Base-by-base conservation (phyloP, 2,888 invertebrate species). In the Eurytoma adleriae region DNA sequence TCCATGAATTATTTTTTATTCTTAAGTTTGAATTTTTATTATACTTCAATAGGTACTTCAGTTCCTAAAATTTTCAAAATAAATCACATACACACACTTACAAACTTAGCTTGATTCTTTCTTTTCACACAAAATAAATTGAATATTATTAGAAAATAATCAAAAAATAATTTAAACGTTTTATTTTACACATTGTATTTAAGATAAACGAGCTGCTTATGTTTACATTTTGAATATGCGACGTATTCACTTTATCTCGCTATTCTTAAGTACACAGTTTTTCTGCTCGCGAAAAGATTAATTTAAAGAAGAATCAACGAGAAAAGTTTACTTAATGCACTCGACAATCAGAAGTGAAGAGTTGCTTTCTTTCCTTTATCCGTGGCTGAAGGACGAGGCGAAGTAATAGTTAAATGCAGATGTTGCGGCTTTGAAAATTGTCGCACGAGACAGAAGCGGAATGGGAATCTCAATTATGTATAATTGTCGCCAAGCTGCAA, bases 1-100 rank as follows among this genome's bases (percentile, higher is more conserved):
- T 71, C 67, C 67, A 64, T 57, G 24, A 4, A 62, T 72, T 69
- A 57, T 3, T 62, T 40, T 69, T 69, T 18, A 64, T 74, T 57
- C 16, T 40, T 12, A 70, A 54, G 67, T 13, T 56, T 69, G 52
- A 54, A 27, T 52, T 74, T 50, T 76, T 24, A 52, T 78, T 61
- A 59, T 59, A 50, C 40, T 40, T 40, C 40, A 40, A 61, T 50
- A 66, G n/a, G 7, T 74, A 30, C 67, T 75, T 75, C 7, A 67
- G 67, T 75, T 75, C 18, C 67, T 59, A 59, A 75, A 75, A 59
- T 66, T 16, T 64, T 1, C 7, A 40, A 40, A 40, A 40, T 40
- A 40, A 40, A 40, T 40, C 40, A 40, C 40, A 1, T 40, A 10
- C 40, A 40, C 10, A 40, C 40, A 40, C 40, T 40, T 18, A 56